phyloP scores from a whole-genome alignment of 2,113 vertebrate genomes.

The Piaya cayana region DNA sequence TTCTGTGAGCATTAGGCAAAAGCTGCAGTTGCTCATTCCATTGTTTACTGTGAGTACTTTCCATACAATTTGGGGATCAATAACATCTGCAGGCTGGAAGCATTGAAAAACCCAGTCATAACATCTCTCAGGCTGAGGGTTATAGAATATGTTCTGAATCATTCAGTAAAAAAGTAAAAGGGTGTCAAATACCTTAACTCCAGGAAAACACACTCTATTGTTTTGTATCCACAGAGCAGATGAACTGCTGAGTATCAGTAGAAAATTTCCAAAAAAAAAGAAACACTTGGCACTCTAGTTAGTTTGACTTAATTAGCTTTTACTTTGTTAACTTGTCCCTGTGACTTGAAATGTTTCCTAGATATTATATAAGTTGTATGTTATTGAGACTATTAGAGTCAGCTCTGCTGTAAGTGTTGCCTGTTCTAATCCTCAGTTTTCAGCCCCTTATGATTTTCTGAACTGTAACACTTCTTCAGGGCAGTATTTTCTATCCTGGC shows the following conservation, averaged over 20 bases:
- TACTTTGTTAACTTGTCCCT: background rate
- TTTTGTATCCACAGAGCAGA: background rate
- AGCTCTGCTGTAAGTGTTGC: background rate
- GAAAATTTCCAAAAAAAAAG: background rate
- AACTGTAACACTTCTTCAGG: background rate
- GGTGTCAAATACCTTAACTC: background rate
- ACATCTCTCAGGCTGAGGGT: background rate
- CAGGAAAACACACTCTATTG: background rate
- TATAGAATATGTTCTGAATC: background rate
- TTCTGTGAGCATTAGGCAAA: background rate
- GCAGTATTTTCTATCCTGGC: background rate
- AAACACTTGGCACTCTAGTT: background rate
- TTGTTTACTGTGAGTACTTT: background rate
- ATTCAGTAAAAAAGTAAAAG: background rate
- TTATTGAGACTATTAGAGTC: background rate
- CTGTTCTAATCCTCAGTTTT: background rate
- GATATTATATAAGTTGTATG: background rate
- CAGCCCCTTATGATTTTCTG: background rate
- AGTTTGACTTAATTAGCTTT: background rate
- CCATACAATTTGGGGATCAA: background rate
- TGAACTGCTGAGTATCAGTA: background rate
- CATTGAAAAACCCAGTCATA: background rate
- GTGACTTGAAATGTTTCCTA: background rate
- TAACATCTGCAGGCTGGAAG: background rate
- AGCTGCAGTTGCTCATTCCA: background rate